phyloP scores from a whole-genome alignment of 2,113 vertebrate genomes.

The Clarias magur region DNA sequence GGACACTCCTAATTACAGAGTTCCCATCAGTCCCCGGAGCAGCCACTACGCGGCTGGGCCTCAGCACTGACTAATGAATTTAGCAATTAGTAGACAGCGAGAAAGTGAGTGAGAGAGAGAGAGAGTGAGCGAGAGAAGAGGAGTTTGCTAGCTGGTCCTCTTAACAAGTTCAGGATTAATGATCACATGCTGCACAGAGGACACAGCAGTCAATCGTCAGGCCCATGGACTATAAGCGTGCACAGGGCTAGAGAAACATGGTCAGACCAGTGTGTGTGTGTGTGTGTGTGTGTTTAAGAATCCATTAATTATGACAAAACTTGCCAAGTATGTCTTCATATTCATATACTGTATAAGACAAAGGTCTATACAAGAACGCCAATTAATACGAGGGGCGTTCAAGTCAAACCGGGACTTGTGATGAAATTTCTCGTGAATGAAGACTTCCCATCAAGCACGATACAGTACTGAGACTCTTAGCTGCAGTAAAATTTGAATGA shows the following conservation, averaged over 20 bases:
- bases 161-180: slow-evolving; percentile 28
- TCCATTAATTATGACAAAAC: background rate
- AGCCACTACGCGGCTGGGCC: background rate
- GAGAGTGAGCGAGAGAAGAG: background rate
- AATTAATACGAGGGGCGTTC: background rate
- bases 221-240: background rate
- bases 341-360: background rate
- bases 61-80: slow-evolving; percentile 38
- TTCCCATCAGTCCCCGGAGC: slow-evolving; percentile 11
- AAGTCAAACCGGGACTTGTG: no score
- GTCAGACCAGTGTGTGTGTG: slow-evolving; percentile 10
- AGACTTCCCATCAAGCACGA: no score
- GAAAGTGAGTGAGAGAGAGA: slow-evolving; percentile 1
- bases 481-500: no score
- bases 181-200: slow-evolving; percentile 9
- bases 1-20: slow-evolving; percentile 40
- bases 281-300: background rate
- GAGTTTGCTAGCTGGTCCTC: background rate
- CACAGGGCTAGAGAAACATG: background rate
- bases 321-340: background rate
- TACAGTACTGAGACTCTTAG: no score
- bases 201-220: slow-evolving; percentile 10
- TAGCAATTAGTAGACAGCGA: slow-evolving; percentile 22
- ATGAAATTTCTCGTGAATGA: no score
- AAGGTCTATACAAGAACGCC: background rate